Base-by-base conservation (phyloP, 2,113 vertebrate species). In the Theristicus caerulescens region DNA sequence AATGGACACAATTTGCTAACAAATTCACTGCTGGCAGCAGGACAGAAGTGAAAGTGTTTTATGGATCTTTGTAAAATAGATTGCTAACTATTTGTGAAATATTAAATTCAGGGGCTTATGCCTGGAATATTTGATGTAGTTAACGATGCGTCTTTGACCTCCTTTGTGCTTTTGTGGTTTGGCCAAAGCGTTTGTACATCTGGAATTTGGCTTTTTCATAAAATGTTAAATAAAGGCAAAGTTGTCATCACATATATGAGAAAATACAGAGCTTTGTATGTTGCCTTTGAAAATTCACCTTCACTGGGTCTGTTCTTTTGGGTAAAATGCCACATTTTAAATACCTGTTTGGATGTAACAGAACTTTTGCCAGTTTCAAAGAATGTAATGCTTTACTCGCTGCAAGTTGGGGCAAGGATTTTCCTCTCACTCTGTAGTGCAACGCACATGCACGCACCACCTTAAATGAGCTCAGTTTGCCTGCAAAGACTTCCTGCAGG, bases 271-370 rank as follows among this genome's bases (percentile, higher is more conserved):
- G 20, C 32, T 86, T 42, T 66, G 21, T 24, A 36, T 14, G 31
- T 25, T 67, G 51, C 57, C 88, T 92, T 93, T 67, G 77, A 77
- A 94, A 94, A 84, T 79, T 59, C 73, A 93, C 91, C 91, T 95
- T 94, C 57, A 15, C 16, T 51, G 9, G 7, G 19, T 36, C 65
- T 78, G 51, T 54, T 36, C 55, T 83, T 86, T 82, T 51, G 42
- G 52, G 13, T 52, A 49, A 94, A 92, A 77, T 24, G 31, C 13
- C 31, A 29, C 42, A 22, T 70, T 90, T 92, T 20, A 64, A 54
- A 17, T 49, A 55, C 29, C 25, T 49, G 14, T 38, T 88, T 65
- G 62, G 19, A 73, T 49, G 21, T 36, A 87, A 66, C 10, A 65
- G n/a, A 93, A 38, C 46, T 82, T 84, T 42, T 88, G 18, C 26